phyloP scores from a whole-genome alignment of 1,140 invertebrate genomes.

The Papilio dardanus region DNA sequence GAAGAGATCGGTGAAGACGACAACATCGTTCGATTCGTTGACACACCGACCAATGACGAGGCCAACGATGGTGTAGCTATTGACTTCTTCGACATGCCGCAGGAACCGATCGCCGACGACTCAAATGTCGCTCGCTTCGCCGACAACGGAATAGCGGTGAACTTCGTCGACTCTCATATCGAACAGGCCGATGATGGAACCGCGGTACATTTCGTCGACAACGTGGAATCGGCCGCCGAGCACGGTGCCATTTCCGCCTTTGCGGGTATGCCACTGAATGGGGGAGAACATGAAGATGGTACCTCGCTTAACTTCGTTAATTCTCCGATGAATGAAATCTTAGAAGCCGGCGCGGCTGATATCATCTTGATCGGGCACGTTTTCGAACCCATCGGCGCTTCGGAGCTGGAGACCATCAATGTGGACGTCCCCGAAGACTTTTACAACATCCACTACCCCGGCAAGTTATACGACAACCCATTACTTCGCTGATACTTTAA shows the following conservation, averaged over 20 bases:
- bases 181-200: neutral
- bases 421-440: neutral
- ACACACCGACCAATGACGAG: neutral
- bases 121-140: neutral
- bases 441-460: neutral
- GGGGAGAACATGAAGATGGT: neutral
- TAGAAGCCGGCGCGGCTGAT: slow-evolving; percentile 18
- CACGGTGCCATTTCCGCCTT: neutral
- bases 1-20: neutral
- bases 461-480: slow-evolving; percentile 38
- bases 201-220: slow-evolving; percentile 24
- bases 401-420: slow-evolving; percentile 37
- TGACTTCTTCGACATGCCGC: slow-evolving; percentile 34
- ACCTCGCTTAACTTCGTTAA: neutral
- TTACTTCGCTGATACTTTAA: slow-evolving; percentile 36
- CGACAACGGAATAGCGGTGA: slow-evolving; percentile 8
- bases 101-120: slow-evolving; percentile 1
- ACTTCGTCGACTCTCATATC: slow-evolving; percentile 35
- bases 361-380: slow-evolving; percentile 7
- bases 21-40: neutral
- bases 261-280: slow-evolving; percentile 1
- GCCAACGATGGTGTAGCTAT: slow-evolving; percentile 12
- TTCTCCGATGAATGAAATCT: slow-evolving; percentile 10
- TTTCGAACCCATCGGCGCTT: slow-evolving; percentile 32
- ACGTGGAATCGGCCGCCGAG: neutral